These are phyloP conservation scores for Dromius quadrimaculatus DNA, from an alignment of 2,888 invertebrate genomes.

Conservation along the genomic window DNA sequence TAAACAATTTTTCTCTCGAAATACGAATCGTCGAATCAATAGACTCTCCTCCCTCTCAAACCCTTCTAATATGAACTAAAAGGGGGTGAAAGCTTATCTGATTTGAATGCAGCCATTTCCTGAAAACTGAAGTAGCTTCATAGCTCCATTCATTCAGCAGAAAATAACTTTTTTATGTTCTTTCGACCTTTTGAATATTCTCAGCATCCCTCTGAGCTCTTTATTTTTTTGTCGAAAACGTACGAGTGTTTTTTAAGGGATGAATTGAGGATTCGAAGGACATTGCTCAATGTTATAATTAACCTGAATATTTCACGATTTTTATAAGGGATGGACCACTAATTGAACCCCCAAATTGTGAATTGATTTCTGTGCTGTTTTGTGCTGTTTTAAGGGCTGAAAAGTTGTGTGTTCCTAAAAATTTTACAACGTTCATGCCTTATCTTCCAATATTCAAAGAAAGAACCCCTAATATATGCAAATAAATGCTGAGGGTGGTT, in stretches of 20 bases:
- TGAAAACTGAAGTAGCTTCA: conserved; percentile 29
- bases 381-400: too few species aligned
- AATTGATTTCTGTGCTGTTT: too few species aligned
- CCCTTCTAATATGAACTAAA: not conserved
- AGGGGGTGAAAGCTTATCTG: conserved; percentile 33
- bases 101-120: conserved; percentile 42
- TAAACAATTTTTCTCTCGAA: not conserved
- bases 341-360: too few species aligned
- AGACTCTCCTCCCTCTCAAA: not conserved
- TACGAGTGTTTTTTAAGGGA: conserved; percentile 41
- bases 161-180: conserved; percentile 41
- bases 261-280: too few species aligned
- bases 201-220: not conserved
- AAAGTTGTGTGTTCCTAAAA: too few species aligned
- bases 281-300: too few species aligned
- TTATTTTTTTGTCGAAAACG: conserved; percentile 18
- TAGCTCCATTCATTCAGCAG: conserved; percentile 32
- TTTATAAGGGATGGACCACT: too few species aligned
- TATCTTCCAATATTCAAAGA: too few species aligned
- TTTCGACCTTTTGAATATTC: not conserved
- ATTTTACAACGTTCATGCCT: too few species aligned
- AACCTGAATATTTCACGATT: too few species aligned
- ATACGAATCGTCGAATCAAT: conserved; percentile 13
- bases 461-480: too few species aligned
- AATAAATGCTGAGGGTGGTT: too few species aligned